Percentiles rank a stretch among this genome's conserved stretches.
Evolutionary conservation across 2,797 vertebrate genomes (phyloP).

Genomic region (Gila robusta): DNA sequence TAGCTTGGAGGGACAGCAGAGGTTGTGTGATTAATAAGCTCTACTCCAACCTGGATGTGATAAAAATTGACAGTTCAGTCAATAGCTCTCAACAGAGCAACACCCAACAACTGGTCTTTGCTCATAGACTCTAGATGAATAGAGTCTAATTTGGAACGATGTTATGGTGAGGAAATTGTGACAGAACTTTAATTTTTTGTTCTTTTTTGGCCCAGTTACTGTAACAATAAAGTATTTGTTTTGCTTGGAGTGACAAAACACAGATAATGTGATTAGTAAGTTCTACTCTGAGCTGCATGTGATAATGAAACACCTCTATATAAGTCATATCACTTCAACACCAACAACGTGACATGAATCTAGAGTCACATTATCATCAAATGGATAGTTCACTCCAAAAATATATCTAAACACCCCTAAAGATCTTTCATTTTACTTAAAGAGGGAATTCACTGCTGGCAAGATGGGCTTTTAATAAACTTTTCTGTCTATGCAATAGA

Average conservation of each 20-base stretch:
- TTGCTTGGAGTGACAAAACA: conserved; percentile 28
- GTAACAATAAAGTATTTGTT: conserved; percentile 36
- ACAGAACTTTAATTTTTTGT: background rate
- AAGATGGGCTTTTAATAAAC: background rate
- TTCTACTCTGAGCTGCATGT: conserved; percentile 14
- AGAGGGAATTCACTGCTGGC: background rate
- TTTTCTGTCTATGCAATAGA: background rate
- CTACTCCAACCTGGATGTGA: conserved; percentile 21
- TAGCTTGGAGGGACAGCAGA: conserved; percentile 28
- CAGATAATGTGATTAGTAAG: conserved; percentile 11
- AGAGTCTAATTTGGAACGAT: background rate
- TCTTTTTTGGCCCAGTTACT: conserved; percentile 22
- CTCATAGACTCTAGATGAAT: background rate
- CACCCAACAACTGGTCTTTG: background rate
- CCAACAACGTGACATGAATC: background rate
- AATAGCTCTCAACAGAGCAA: background rate
- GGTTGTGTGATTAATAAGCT: conserved; percentile 20
- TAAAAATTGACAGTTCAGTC: conserved; percentile 9
- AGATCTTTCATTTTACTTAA: background rate
- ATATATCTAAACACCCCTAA: background rate
- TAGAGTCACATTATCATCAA: background rate
- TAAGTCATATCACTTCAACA: background rate
- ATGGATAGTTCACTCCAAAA: background rate
- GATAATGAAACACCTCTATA: conserved; percentile 28
- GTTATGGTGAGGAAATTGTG: background rate